These are phyloP conservation scores for Poecile montanus DNA, from an alignment of 2,797 vertebrate species.

Conservation along the genomic window DNA sequence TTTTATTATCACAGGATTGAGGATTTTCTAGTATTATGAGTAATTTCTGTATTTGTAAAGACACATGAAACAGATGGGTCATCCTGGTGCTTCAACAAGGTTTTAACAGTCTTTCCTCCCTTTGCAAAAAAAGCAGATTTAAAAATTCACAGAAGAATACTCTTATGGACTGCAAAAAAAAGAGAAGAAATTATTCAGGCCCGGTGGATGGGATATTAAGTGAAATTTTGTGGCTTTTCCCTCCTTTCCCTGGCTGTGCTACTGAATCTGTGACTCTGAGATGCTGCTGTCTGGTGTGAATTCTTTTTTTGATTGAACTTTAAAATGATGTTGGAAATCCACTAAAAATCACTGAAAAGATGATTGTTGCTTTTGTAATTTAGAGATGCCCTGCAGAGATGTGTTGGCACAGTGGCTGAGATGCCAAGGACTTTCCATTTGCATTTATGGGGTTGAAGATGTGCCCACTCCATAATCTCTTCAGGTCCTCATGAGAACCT, in stretches of 20 bases:
- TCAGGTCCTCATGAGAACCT: background rate
- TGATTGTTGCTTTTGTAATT: background rate
- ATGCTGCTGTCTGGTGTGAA: background rate
- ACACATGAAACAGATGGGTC: background rate
- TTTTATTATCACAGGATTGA: background rate
- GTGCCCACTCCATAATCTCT: background rate
- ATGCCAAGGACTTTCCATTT: background rate
- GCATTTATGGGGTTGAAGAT: background rate
- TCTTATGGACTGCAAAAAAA: background rate
- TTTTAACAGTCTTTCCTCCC: background rate
- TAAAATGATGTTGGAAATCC: background rate
- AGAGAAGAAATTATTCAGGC: background rate
- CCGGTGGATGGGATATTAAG: background rate
- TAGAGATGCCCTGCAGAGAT: background rate
- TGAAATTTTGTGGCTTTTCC: background rate
- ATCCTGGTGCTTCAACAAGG: background rate
- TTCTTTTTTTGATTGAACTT: background rate
- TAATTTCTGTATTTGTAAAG: conserved; percentile 2
- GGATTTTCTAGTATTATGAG: background rate
- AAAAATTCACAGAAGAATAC: background rate
- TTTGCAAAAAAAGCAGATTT: background rate
- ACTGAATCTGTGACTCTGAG: background rate
- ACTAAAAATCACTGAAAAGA: background rate
- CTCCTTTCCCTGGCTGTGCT: background rate
- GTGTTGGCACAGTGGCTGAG: background rate